These are phyloP conservation scores for Rafetus swinhoei DNA, from an alignment of 2,113 vertebrate species.

Conservation along the genomic window DNA sequence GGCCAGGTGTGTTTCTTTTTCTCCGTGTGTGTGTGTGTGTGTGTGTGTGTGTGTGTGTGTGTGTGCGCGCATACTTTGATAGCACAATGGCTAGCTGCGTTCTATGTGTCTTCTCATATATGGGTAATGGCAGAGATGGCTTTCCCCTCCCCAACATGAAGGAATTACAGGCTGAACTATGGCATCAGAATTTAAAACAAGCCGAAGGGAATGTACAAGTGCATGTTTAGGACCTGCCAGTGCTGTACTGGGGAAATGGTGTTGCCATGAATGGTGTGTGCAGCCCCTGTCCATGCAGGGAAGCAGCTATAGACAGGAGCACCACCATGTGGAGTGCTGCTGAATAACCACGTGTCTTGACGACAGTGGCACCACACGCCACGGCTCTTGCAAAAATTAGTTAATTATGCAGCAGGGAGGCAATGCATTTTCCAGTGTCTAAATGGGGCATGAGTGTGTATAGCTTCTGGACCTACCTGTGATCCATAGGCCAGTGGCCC, in stretches of 20 bases:
- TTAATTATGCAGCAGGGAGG: neutral
- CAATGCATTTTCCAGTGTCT: neutral
- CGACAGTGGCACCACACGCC: neutral
- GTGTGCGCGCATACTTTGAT: neutral
- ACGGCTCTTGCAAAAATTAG: neutral
- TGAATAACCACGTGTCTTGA: neutral
- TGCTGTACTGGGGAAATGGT: rapidly evolving
- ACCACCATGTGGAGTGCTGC: neutral
- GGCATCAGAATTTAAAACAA: neutral
- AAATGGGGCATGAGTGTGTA: neutral
- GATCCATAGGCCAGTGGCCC: neutral
- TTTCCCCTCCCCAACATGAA: neutral
- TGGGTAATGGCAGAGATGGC: neutral
- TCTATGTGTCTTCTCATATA: neutral
- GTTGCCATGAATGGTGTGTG: neutral
- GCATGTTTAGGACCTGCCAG: neutral
- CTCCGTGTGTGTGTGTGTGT: neutral
- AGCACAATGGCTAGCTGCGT: neutral
- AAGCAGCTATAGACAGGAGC: neutral
- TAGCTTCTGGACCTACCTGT: neutral
- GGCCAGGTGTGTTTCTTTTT: neutral
- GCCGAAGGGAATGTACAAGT: neutral
- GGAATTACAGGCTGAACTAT: neutral
- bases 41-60: neutral
- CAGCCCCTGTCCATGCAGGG: neutral